phyloP scores from a whole-genome alignment of 2,797 vertebrate genomes.

The Hemitrygon akajei region DNA sequence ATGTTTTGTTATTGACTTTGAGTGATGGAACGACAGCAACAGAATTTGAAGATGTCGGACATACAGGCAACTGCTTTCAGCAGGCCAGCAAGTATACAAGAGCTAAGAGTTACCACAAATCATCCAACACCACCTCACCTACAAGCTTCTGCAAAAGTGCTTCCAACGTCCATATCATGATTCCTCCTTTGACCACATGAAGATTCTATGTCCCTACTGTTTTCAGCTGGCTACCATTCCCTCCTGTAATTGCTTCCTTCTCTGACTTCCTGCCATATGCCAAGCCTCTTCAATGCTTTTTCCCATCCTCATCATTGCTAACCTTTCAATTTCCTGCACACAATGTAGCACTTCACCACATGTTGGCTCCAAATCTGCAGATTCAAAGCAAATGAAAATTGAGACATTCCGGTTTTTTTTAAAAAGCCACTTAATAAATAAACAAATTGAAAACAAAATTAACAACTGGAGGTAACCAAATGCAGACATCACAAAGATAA shows the following conservation, averaged over 20 bases:
- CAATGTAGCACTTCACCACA: neutral
- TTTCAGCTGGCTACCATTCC: neutral
- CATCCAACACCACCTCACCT: neutral
- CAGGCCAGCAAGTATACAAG: neutral
- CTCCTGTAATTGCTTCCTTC: neutral
- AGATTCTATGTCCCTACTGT: neutral
- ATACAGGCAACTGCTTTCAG: neutral
- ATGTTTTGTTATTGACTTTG: neutral
- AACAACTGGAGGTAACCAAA: neutral
- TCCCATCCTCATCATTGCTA: neutral
- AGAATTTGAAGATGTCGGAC: neutral
- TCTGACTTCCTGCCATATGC: neutral
- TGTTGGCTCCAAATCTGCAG: neutral
- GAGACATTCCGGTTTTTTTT: neutral
- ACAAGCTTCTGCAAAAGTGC: neutral
- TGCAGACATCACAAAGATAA: neutral
- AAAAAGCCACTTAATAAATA: neutral
- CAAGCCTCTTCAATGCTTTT: neutral
- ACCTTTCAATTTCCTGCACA: neutral
- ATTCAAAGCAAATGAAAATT: neutral
- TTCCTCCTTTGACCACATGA: neutral
- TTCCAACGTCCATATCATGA: neutral
- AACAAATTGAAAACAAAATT: neutral
- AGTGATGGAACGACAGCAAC: neutral
- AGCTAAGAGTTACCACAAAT: neutral